Base-by-base conservation (phyloP, 2,888 invertebrate species). In the Hirtodrosophila histrioides region DNA sequence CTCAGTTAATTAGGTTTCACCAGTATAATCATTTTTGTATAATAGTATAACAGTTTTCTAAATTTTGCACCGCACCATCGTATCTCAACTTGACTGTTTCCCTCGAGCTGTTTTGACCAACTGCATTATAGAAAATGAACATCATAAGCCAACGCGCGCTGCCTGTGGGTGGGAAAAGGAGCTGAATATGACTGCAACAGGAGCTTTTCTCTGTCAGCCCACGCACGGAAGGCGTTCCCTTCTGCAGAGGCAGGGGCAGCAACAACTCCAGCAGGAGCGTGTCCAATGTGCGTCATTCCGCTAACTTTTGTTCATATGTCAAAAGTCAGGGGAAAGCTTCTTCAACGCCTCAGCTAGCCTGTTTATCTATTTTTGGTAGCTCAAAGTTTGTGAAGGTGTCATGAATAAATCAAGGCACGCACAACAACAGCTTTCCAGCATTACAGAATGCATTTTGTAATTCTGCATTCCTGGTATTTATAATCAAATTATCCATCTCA, bases 321-420 rank as follows among this genome's bases (percentile, higher is more conserved):
- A 75, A 63, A 68, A 62, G 69, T 71, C 65, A 75, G 41, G 24
- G 36, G 29, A 73, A 73, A 69, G 60, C 64, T 69, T 46, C 50
- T 40, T 37, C 17, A 37, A 9, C 12, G 3, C 23, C 17, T 17
- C 17, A 17, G 17, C 17, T 17, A 17, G 17, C 17, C 6, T 43
- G 29, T 51, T 65, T 55, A 51, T 74, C 73, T 73, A 73, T 74
- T 73, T 73, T 69, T 74, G 73, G 43, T 11, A 57, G 73, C 73
- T 73, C 60, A 73, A 73, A 74, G 73, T 69, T 73, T 37, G 12
- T 9, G 33, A 11, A 1, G 44, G 36, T 48, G 17, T n/a, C n/a
- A 54, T 35, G 41, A 58, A 66, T 49, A 9, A 31, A 43, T 44
- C 45, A 64, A 23, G 23, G 3, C 7, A 31, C 7, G 31, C 17